Base-by-base conservation (phyloP, 2,113 vertebrate species). In the Pseudopipra pipra region DNA sequence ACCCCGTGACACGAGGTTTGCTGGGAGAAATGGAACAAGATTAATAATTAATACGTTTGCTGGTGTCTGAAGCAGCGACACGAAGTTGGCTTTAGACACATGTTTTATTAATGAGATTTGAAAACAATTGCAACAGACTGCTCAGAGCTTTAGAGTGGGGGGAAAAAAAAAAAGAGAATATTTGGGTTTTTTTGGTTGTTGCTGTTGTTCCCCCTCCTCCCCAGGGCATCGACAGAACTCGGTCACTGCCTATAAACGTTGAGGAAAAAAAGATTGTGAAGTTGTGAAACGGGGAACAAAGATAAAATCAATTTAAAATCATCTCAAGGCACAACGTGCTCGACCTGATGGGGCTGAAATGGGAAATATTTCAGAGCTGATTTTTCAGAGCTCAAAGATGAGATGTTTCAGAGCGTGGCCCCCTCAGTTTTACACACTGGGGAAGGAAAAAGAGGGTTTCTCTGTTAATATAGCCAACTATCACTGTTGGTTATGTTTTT, bases 81-180 rank as follows among this genome's bases (percentile, higher is more conserved):
- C 37, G 65, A 85, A 68, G 52, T 63, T 96, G 94, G 62, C 84
- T 96, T 95, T 67, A 86, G 80, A 55, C 31, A 25, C 41, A 93
- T 90, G 66, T 95, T 97, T 97, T 96, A 85, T 97, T 96, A 93
- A 94, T 88, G 80, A 91, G 76, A 76, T 90, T 95, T 94, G 87
- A 87, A 85, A 96, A 95, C 91, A 96, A 96, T 95, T 94, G 83
- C 78, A 85, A 76, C 62, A 94, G 85, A 85, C 23, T 87, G 54
- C 62, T 80, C 49, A 73, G 87, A 76, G 35, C 52, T 90, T 91
- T 79, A 37, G 24, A 37, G 17, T 49, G 37, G 17, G 1, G 4
- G 21, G 24, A 24, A 61, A 12, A 35, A 58, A 6, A 54, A 43
- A 68, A 39, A 41, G 47, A 51, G 31, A 89, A 56, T 23, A 44